Base-by-base conservation (phyloP, 2,113 vertebrate species). In the Leuciscus idus region DNA sequence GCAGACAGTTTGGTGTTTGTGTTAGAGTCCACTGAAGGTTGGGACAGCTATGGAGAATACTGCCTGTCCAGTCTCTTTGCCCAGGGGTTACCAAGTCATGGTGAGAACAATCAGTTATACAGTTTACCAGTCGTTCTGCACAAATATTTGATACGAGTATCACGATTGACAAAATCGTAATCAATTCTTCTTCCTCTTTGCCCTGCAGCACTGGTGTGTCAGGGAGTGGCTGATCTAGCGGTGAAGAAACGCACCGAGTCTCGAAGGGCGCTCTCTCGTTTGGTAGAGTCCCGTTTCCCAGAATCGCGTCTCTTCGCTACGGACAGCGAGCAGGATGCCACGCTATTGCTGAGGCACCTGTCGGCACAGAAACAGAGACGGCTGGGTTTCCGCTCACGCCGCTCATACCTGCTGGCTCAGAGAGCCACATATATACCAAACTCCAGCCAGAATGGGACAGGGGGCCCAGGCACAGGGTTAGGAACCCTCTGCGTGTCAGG, bases 51-150 rank as follows among this genome's bases (percentile, higher is more conserved):
- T 1, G 98, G 98, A 30, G 97, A 99, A 9, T 93, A 97, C 88
- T 97, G 96, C 90, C 96, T 99, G 11, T 98, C 98, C 87, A 97
- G 97, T 87, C 94, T 99, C 26, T 99, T 99, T 0, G 96, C 97
- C 2, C 98, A 99, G 87, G 98, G 98, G 3, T 96, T 99, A 73
- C 97, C 98, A 39, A 99, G 94, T 86, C 95, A 97, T 0, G 96
- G 98, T 99, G 90, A 94, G 96, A 61, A n/a, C 7, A n/a, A 26
- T 74, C 5, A 7, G 1, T 48, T 48, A 26, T 74, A n/a, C 39
- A n/a, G 0, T 17, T 74, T 15, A 74, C 2, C 39, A 74, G 2
- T 74, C 12, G 8, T 28, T 17, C 21, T 28, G 23, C 13, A 50
- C 43, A 74, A n/a, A 48, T 74, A 46, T 46, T 48, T 7, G n/a